Evolutionary conservation across 2,797 vertebrate species (phyloP).

Genomic region (Eleutherodactylus coqui): DNA sequence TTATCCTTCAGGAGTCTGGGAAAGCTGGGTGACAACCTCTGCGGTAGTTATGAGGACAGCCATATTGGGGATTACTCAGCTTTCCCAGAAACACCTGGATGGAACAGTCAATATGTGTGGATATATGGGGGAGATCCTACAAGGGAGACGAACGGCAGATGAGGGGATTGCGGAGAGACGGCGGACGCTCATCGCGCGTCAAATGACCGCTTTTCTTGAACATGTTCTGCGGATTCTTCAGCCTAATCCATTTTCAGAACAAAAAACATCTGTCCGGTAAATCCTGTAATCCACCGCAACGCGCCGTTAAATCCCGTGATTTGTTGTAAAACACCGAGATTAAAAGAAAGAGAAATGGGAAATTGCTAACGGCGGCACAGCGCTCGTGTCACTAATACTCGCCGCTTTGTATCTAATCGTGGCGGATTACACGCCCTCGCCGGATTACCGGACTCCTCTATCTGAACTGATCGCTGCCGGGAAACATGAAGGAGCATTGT

Average conservation of each 20-base stretch:
- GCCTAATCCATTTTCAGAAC: slow-evolving; percentile 98
- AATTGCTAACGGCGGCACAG: slow-evolving; percentile 88
- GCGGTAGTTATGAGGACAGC: no score
- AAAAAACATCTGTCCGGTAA: slow-evolving; percentile 99
- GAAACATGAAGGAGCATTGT: slow-evolving; percentile 70
- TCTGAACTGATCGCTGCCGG: slow-evolving; percentile 78
- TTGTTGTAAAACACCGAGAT: slow-evolving; percentile 99
- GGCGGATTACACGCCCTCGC: slow-evolving; percentile 88
- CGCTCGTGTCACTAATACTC: slow-evolving; percentile 88
- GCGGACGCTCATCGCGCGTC: slow-evolving; percentile 83
- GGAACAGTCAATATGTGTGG: no score
- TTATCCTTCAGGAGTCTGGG: no score
- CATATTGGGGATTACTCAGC: neutral
- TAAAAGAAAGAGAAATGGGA: slow-evolving; percentile 91
- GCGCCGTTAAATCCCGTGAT: slow-evolving; percentile 96
- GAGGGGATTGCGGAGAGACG: slow-evolving; percentile 80
- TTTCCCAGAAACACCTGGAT: neutral
- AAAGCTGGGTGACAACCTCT: no score
- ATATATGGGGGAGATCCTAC: neutral
- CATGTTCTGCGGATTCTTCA: slow-evolving; percentile 88
- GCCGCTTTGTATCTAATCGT: slow-evolving; percentile 96
- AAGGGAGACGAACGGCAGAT: slow-evolving; percentile 75
- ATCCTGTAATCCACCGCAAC: slow-evolving; percentile 97
- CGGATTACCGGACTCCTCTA: slow-evolving; percentile 83
- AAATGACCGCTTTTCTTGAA: slow-evolving; percentile 82